Base-by-base conservation (phyloP, 2,113 vertebrate genomes). In the Genyomyrus donnyi region DNA sequence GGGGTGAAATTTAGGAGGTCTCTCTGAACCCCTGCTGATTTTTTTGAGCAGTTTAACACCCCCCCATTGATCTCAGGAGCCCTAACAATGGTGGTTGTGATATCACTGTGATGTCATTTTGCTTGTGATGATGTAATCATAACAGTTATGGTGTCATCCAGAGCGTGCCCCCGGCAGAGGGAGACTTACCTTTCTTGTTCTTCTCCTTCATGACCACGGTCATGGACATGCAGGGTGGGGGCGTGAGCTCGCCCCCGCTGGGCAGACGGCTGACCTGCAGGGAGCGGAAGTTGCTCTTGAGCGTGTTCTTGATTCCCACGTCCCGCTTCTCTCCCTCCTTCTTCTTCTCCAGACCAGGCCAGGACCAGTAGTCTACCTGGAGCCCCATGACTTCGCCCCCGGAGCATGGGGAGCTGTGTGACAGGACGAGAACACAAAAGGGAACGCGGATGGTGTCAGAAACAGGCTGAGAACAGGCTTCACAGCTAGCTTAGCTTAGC, bases 201-300 rank as follows among this genome's bases (percentile, higher is more conserved):
- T 98, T 98, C 94, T 98, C 98, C 95, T 98, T 98, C 92, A 97
- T 98, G 93, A 98, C 98, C 7, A 98, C 97, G 0, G 97, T 98
- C 98, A 98, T 98, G 93, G 97, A 96, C 98, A 98, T 98, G 93
- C 97, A 96, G 91, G 95, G 96, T 0, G 97, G 97, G 1, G 97
- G 93, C 19, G 95, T 96, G 90, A 96, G 95, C 74, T 98, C 98
- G 58, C 97, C 98, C 0, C 96, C 95, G 6, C 95, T 92, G 1
- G 96, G 96, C 56, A 98, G 95, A 46, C 98, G 97, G 93, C 97
- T 97, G 94, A 98, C 98, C 93, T 98, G 97, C 62, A 98, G 96
- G 0, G 97, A 98, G 91, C 98, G 97, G 95, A 98, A 98, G 94
- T 98, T 98, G 93, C 97, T 98, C 95, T 98, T 98, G 92, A 98